phyloP scores from a whole-genome alignment of 2,113 vertebrate genomes.

The Acanthisitta chloris region DNA sequence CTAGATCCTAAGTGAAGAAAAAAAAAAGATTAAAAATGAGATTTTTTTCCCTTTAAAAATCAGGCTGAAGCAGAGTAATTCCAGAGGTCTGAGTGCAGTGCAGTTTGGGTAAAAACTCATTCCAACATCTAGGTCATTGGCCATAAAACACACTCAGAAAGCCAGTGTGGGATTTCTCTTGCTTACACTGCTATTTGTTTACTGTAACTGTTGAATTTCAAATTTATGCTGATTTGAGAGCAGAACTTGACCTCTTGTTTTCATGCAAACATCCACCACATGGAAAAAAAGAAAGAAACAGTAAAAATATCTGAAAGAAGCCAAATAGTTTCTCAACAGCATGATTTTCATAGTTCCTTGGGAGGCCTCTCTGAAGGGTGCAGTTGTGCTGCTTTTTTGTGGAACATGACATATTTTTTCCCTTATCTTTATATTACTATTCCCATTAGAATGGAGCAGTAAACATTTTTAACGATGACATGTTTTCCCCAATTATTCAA shows the following conservation, averaged over 20 bases:
- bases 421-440: neutral
- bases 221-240: constrained; percentile 38
- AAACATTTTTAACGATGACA: constrained; percentile 24
- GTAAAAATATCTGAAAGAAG: constrained; percentile 1
- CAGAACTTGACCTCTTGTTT: constrained; percentile 45
- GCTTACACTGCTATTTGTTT: constrained; percentile 42
- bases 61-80: neutral
- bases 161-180: constrained; percentile 6
- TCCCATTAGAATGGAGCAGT: neutral
- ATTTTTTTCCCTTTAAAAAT: neutral
- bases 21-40: rapidly evolving
- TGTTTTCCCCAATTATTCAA: constrained; percentile 18
- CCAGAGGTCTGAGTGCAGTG: neutral
- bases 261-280: neutral
- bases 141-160: constrained; percentile 13
- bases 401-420: neutral
- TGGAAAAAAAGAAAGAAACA: neutral
- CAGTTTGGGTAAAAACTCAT: neutral
- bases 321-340: neutral
- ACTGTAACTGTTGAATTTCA: constrained; percentile 35
- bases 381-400: neutral
- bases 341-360: neutral
- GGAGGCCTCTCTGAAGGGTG: neutral
- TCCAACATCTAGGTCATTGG: constrained; percentile 9
- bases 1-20: too few species aligned